Conservation (phyloP, 2,888 invertebrate genomes). For the Eutolmus rufibarbis region DNA sequence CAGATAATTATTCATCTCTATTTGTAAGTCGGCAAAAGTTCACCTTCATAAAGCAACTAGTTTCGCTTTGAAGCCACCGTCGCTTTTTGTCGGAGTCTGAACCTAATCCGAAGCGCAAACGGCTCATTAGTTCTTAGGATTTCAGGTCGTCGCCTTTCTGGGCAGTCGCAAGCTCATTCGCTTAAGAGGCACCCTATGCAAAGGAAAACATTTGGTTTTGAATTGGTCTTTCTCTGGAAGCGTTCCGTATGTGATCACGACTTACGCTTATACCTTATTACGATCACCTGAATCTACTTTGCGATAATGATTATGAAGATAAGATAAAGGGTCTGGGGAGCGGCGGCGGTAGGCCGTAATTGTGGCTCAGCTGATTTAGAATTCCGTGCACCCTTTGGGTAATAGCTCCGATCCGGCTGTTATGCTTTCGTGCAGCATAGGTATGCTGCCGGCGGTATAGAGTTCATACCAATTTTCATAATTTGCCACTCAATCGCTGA, state of each 20-base stretch:
- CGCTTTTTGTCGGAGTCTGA: neutral
- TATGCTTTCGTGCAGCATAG: neutral
- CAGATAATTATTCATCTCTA: neutral
- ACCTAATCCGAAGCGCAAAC: neutral
- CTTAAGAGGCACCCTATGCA: no score
- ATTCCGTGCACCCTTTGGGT: conserved; percentile 8
- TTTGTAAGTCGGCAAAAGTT: neutral
- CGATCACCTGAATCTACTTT: conserved; percentile 24
- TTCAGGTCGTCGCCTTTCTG: neutral
- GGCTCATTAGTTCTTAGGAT: neutral
- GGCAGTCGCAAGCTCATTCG: no score
- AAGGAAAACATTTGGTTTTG: neutral
- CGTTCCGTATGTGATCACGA: neutral
- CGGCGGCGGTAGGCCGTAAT: neutral
- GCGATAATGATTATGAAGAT: conserved; percentile 2
- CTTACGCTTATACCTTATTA: neutral
- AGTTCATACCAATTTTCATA: conserved; percentile 29
- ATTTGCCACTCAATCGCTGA: neutral
- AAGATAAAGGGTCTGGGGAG: neutral
- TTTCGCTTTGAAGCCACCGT: neutral
- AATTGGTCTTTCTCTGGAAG: conserved; percentile 2
- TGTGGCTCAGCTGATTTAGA: conserved; percentile 21
- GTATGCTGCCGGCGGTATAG: neutral
- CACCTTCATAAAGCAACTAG: neutral
- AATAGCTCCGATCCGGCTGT: neutral